Base-by-base conservation (phyloP, 2,888 invertebrate species). In the Ophonus ardosiacus region DNA sequence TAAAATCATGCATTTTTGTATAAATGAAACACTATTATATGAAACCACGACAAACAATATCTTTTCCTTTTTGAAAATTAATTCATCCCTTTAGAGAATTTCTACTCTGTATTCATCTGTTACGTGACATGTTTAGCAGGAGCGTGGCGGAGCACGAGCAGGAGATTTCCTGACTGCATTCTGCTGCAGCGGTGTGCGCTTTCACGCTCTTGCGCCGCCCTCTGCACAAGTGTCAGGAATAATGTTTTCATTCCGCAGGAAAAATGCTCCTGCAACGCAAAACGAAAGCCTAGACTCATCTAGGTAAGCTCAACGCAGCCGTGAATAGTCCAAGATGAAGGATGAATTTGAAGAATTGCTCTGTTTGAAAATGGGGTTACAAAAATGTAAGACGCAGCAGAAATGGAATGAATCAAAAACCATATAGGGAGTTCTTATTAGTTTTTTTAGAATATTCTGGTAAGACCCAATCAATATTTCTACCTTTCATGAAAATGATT, bases 221-320 rank as follows among this genome's bases (percentile, higher is more conserved):
- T 31, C 31, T 80, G 61, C 15, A 40, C 17, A 61, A 80, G 80
- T 80, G 80, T 80, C 80, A 80, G 38, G 61, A 80, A 80, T 80
- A 80, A 80, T 80, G 80, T 80, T 80, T 80, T 80, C 80, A 80
- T 80, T 80, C 61, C 80, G 59, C 38, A 2, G 61, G 80, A 80
- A 80, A 80, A 80, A 80, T 80, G 61, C 38, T 61, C 31, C n/a
- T 40, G 38, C 80, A 24, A n/a, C 71, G 31, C 57, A 57, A 78
- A 78, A 78, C 43, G 57, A 78, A 78, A 17, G 57, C 40, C 40
- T 40, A 43, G 40, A 74, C 40, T 40, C 40, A 68, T 18, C 18
- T 40, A 74, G 71, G 71, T 74, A 51, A 74, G 71, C 15, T 43
- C 71, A 68, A 15, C 18, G 68, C 40, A 40, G 15, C 4, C 63